These are phyloP conservation scores for Gari tellinella DNA, from an alignment of 2,888 invertebrate genomes.

Conservation along the genomic window DNA sequence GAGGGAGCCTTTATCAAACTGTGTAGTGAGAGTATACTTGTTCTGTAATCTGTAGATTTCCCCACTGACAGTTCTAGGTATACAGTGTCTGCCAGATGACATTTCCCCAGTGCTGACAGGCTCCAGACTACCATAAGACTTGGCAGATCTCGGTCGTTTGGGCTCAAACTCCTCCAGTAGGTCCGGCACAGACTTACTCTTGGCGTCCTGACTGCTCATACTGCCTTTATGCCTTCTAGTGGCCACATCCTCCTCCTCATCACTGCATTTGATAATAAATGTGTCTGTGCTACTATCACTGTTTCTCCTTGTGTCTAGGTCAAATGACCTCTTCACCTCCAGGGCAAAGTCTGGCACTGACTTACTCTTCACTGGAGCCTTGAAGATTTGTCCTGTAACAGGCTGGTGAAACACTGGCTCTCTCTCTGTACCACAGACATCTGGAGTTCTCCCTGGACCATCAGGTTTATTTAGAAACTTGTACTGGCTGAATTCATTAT, in stretches of 20 bases:
- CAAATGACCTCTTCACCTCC: neutral
- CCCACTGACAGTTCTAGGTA: conserved; percentile 65
- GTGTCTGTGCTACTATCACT: conserved; percentile 75
- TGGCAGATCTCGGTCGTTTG: conserved; percentile 63
- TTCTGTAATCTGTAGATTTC: conserved; percentile 30
- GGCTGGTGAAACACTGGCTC: conserved; percentile 40
- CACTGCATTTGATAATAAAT: conserved; percentile 77
- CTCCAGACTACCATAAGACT: conserved; percentile 58
- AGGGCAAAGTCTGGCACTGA: neutral
- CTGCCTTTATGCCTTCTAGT: neutral
- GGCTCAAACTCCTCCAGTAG: conserved; percentile 49
- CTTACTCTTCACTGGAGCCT: conserved; percentile 2
- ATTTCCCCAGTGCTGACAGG: neutral
- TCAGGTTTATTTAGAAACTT: conserved; percentile 49
- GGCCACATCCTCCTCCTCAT: conserved; percentile 58
- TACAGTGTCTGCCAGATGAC: conserved; percentile 26
- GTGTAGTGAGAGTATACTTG: no score
- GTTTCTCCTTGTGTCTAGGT: conserved; percentile 33
- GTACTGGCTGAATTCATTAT: conserved; percentile 74
- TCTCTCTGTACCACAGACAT: neutral
- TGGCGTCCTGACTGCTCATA: conserved; percentile 17
- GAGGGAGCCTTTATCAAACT: conserved; percentile 12
- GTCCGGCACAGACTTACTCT: conserved; percentile 70
- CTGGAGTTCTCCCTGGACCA: neutral
- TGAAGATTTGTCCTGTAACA: conserved; percentile 38